These are phyloP conservation scores for Maccullochella peelii DNA, from an alignment of 2,113 vertebrate genomes.

Conservation along the genomic window DNA sequence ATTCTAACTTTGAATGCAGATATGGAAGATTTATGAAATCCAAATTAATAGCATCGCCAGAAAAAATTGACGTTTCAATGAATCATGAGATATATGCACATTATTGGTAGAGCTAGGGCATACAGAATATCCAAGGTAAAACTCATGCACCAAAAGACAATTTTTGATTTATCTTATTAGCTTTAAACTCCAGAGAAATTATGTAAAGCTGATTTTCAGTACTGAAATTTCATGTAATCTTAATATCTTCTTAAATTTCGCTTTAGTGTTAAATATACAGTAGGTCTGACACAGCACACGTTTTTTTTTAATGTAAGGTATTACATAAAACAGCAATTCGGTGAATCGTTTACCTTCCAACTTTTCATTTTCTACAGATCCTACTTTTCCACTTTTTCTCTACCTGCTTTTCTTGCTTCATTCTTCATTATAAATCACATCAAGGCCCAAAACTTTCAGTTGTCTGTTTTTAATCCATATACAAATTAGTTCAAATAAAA, in stretches of 20 bases:
- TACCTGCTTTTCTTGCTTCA: not conserved
- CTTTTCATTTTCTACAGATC: not conserved
- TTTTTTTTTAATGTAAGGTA: conserved; percentile 6
- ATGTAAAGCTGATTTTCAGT: conserved; percentile 32
- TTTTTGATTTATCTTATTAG: conserved; percentile 10
- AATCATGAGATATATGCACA: conserved; percentile 14
- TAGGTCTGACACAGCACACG: not conserved
- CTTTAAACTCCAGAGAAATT: conserved; percentile 19
- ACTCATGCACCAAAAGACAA: conserved; percentile 5
- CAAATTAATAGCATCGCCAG: not conserved
- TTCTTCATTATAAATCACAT: conserved; percentile 12
- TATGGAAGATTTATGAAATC: conserved; percentile 23
- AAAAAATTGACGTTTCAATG: conserved; percentile 33
- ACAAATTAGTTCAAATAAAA: conserved; percentile 12
- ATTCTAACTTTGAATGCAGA: conserved; percentile 5
- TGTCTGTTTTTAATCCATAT: not conserved
- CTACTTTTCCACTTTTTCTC: not conserved
- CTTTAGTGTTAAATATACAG: conserved; percentile 9
- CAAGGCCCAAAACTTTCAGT: not conserved
- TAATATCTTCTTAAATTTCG: not conserved
- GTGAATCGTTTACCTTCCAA: conserved; percentile 1
- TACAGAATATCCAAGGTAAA: conserved; percentile 23
- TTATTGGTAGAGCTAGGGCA: not conserved
- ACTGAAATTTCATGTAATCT: conserved; percentile 18
- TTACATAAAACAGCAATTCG: not conserved